These are phyloP conservation scores for Dyspetes luteomarginatus DNA, from an alignment of 2,888 invertebrate genomes.

Conservation along the genomic window DNA sequence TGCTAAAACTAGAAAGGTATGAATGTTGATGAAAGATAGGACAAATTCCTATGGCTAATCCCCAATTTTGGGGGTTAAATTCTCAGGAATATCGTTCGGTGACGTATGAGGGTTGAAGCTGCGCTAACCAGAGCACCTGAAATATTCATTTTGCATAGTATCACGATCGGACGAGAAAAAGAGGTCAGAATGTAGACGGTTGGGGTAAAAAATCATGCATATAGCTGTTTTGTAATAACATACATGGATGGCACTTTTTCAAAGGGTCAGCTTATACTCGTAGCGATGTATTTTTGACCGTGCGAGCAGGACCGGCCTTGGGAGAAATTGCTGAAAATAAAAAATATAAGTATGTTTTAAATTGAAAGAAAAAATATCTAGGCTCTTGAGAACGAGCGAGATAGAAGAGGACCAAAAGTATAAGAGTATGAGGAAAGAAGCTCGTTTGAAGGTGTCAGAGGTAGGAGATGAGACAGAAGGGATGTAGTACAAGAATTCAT, in stretches of 20 bases:
- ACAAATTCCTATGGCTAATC: too few species aligned
- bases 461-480: neutral
- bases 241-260: neutral
- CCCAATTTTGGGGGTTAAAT: slow-evolving; percentile 52
- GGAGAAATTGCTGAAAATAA: slow-evolving; percentile 64
- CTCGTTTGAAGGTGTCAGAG: slow-evolving; percentile 54
- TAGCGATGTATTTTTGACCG: slow-evolving; percentile 51
- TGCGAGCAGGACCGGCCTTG: slow-evolving; percentile 44
- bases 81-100: slow-evolving; percentile 30
- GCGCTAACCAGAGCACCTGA: neutral
- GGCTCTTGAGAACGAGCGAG: slow-evolving; percentile 48
- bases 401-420: slow-evolving; percentile 35
- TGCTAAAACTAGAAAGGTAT: too few species aligned
- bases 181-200: neutral
- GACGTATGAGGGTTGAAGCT: neutral
- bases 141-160: too few species aligned
- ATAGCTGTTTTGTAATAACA: neutral
- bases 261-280: too few species aligned
- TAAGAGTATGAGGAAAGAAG: slow-evolving; percentile 44
- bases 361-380: slow-evolving; percentile 28
- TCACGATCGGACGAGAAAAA: neutral
- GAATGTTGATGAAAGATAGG: too few species aligned
- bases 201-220: neutral
- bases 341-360: slow-evolving; percentile 24
- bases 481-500: slow-evolving; percentile 34